Evolutionary conservation across 2,113 vertebrate genomes (phyloP).

Genomic region (Hiodon alosoides): DNA sequence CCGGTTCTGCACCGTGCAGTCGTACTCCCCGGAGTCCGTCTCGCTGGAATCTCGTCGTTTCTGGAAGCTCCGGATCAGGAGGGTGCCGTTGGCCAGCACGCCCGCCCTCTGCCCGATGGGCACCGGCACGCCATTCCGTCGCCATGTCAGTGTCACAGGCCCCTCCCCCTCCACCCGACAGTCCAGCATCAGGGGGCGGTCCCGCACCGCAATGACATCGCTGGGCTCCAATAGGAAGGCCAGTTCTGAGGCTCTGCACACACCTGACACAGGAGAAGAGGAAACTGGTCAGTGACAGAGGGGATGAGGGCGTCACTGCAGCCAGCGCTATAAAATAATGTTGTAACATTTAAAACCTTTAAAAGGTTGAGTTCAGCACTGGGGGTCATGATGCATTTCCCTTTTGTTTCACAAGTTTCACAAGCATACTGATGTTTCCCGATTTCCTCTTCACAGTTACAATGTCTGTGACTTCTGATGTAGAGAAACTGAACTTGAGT

Average conservation of each 20-base stretch:
- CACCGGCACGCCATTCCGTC: constrained; percentile 34
- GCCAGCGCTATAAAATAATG: not conserved
- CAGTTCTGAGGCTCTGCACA: constrained; percentile 35
- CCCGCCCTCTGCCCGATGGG: constrained; percentile 14
- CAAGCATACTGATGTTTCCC: too few relatives aligned
- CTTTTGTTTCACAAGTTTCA: too few relatives aligned
- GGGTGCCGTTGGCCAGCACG: constrained; percentile 39
- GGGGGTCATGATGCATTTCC: too few relatives aligned
- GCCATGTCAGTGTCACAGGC: constrained; percentile 42
- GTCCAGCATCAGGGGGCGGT: constrained; percentile 36
- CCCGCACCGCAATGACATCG: constrained; percentile 39
- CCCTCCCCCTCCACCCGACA: constrained; percentile 45
- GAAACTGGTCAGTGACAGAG: not conserved
- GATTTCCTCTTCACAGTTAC: too few relatives aligned
- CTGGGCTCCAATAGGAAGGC: constrained; percentile 45
- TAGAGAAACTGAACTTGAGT: too few relatives aligned
- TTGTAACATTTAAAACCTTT: too few relatives aligned
- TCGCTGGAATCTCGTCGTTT: constrained; percentile 18
- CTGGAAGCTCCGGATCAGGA: constrained; percentile 35
- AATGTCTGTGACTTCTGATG: too few relatives aligned
- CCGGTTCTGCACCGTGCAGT: constrained; percentile 42
- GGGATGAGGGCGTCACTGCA: not conserved
- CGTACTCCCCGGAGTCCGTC: constrained; percentile 36
- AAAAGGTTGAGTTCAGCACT: too few relatives aligned
- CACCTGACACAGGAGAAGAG: constrained; percentile 25